Conservation (phyloP, 1,140 invertebrate genomes). For the Drosophila hydei region DNA sequence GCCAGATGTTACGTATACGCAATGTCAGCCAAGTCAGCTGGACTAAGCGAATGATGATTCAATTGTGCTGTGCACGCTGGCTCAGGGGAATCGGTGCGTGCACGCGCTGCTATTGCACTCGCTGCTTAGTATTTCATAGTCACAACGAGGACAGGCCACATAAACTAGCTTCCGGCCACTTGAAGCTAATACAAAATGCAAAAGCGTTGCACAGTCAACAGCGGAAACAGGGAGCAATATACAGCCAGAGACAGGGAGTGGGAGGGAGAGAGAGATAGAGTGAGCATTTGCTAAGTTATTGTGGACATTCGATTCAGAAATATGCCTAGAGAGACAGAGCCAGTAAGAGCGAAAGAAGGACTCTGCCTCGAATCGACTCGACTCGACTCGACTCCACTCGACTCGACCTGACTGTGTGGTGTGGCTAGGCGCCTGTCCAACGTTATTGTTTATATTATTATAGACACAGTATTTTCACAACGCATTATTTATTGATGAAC, state of each 20-base stretch:
- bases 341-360: no score
- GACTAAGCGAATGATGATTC: neutral
- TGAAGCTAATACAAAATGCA: constrained; percentile 57
- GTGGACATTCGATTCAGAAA: constrained; percentile 2
- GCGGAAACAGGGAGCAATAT: neutral
- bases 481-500: constrained; percentile 55
- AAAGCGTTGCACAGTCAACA: constrained; percentile 20
- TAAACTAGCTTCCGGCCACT: constrained; percentile 31
- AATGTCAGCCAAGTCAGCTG: neutral
- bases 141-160: constrained; percentile 35
- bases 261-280: neutral
- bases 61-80: neutral
- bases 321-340: no score
- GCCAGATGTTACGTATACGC: constrained; percentile 32
- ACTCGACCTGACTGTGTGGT: no score
- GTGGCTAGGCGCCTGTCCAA: constrained; percentile 40
- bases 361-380: no score
- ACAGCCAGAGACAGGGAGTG: neutral
- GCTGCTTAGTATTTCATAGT: constrained; percentile 5
- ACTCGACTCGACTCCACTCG: no score
- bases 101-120: neutral
- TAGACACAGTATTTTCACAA: constrained; percentile 51
- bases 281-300: neutral
- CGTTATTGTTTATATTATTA: constrained; percentile 65
- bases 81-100: no score